Evolutionary conservation across 2,113 vertebrate species (phyloP).

Genomic region (Brachionichthys hirsutus): DNA sequence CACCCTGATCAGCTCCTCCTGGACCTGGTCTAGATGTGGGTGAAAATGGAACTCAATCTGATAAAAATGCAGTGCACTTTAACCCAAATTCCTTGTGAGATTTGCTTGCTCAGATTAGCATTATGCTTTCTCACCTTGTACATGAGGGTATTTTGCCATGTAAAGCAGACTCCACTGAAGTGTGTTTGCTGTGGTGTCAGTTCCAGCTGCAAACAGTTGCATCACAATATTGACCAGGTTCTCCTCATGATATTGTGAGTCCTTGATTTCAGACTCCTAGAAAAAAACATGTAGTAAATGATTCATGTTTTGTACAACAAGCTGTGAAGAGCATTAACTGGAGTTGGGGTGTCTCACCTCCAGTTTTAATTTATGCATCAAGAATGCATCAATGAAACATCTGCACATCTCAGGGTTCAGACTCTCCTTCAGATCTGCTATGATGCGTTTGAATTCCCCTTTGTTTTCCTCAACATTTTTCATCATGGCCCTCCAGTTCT

Average conservation of each 20-base stretch:
- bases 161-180: slow-evolving; percentile 70
- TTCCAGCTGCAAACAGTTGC: slow-evolving; percentile 72
- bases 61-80: slow-evolving; percentile 43
- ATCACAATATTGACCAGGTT: slow-evolving; percentile 63
- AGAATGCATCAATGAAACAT: slow-evolving; percentile 62
- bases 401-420: slow-evolving; percentile 44
- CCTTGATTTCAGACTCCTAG: slow-evolving; percentile 32
- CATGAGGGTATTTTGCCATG: slow-evolving; percentile 74
- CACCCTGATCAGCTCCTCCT: slow-evolving; percentile 68
- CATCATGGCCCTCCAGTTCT: slow-evolving; percentile 20
- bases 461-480: background rate
- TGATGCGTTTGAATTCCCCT: background rate
- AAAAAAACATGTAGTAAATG: background rate
- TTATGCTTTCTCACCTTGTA: slow-evolving; percentile 72
- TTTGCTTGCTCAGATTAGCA: background rate
- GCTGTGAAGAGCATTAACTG: background rate
- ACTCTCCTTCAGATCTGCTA: slow-evolving; percentile 37
- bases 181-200: slow-evolving; percentile 60
- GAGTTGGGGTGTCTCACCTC: slow-evolving; percentile 35
- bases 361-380: slow-evolving; percentile 30
- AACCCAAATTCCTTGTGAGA: slow-evolving; percentile 5
- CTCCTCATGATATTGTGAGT: slow-evolving; percentile 40
- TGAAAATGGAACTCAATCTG: background rate
- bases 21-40: slow-evolving; percentile 56
- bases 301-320: background rate